phyloP scores from a whole-genome alignment of 2,888 invertebrate species.

The Hypomecis atomaria region DNA sequence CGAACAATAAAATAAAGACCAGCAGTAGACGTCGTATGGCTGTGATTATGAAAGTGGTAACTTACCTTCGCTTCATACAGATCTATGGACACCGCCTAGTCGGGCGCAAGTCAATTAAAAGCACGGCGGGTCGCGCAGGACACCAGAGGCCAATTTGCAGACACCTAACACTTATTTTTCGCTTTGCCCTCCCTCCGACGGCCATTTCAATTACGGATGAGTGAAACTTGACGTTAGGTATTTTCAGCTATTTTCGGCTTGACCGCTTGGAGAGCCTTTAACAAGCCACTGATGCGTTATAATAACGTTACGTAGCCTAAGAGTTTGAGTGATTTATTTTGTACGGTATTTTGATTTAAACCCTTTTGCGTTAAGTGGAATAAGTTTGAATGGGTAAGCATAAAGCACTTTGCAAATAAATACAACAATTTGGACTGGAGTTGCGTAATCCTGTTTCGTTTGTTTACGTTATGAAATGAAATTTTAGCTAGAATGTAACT shows the following conservation, averaged over 20 bases:
- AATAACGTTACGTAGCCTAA: slow-evolving; percentile 39
- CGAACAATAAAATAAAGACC: too few species aligned
- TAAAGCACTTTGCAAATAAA: slow-evolving; percentile 22
- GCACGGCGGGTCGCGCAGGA: slow-evolving; percentile 43
- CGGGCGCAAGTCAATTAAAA: slow-evolving; percentile 59
- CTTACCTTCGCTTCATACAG: too few species aligned
- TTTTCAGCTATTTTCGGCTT: slow-evolving; percentile 65
- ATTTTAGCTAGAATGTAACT: neutral
- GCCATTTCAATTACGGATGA: slow-evolving; percentile 62
- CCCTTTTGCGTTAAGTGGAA: slow-evolving; percentile 28
- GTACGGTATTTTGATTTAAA: slow-evolving; percentile 35
- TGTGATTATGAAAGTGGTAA: too few species aligned
- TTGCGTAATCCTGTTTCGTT: slow-evolving; percentile 9
- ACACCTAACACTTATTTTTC: slow-evolving; percentile 60
- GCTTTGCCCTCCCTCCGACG: slow-evolving; percentile 47
- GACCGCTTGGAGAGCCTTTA: slow-evolving; percentile 57
- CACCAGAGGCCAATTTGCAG: slow-evolving; percentile 56
- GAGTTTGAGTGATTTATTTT: slow-evolving; percentile 44
- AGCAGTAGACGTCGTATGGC: too few species aligned
- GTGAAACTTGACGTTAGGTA: slow-evolving; percentile 59
- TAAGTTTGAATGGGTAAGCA: slow-evolving; percentile 15
- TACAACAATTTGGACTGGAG: neutral
- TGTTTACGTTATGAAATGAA: slow-evolving; percentile 5
- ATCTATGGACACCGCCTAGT: neutral
- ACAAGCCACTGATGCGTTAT: slow-evolving; percentile 56